Conservation (phyloP, 2,888 invertebrate species). For the Syrista parreyssii region DNA sequence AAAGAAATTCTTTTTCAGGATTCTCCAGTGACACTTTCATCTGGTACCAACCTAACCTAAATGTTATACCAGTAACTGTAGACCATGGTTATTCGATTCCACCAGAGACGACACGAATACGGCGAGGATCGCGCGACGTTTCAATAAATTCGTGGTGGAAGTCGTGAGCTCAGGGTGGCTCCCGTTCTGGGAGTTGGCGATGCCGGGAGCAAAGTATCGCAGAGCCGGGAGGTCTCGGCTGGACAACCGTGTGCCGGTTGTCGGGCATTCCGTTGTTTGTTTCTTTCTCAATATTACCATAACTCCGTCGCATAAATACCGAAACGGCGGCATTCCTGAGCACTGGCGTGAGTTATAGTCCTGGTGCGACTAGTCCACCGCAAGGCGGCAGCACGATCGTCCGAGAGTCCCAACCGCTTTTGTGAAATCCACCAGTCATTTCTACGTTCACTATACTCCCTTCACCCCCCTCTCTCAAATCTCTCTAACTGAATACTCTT, state of each 20-base stretch:
- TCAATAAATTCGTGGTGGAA: slow-evolving; percentile 18
- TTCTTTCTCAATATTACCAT: slow-evolving; percentile 33
- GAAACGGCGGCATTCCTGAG: slow-evolving; percentile 28
- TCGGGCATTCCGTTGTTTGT: slow-evolving; percentile 24
- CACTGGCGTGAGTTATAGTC: slow-evolving; percentile 30
- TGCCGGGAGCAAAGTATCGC: neutral
- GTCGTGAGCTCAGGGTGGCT: slow-evolving; percentile 1
- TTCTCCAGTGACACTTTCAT: neutral
- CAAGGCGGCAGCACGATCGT: neutral
- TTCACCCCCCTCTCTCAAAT: neutral
- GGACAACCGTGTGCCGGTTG: slow-evolving; percentile 6
- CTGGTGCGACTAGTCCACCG: slow-evolving; percentile 3
- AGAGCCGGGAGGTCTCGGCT: slow-evolving; percentile 13
- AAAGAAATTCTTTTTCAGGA: neutral
- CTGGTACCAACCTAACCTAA: neutral
- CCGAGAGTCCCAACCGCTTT: neutral
- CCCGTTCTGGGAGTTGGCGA: neutral
- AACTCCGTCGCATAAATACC: slow-evolving; percentile 33
- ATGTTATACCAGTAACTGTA: neutral
- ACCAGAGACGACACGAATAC: neutral
- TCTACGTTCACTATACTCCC: neutral
- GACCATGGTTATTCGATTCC: neutral
- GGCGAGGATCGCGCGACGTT: slow-evolving; percentile 7
- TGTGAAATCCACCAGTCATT: neutral
- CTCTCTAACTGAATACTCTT: neutral